Evolutionary conservation across 1,140 invertebrate species (phyloP).

Genomic region (Zaprionus tsacasi): DNA sequence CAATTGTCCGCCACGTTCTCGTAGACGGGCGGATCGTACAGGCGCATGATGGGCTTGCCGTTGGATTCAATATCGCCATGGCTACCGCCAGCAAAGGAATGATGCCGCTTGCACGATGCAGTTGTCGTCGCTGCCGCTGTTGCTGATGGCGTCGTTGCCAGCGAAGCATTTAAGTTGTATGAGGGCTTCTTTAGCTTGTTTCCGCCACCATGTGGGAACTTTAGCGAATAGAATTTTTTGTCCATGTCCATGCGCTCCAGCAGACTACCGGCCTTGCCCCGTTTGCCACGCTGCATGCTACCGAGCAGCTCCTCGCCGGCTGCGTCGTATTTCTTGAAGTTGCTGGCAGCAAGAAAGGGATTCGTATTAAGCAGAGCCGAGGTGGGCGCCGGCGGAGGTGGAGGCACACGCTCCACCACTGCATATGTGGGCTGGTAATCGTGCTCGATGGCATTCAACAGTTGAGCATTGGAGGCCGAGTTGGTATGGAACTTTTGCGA

Average conservation of each 20-base stretch:
- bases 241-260: slow-evolving; percentile 61
- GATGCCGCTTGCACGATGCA: slow-evolving; percentile 71
- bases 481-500: slow-evolving; percentile 56
- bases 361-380: slow-evolving; percentile 61
- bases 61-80: slow-evolving; percentile 74
- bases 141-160: slow-evolving; percentile 26
- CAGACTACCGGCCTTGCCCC: slow-evolving; percentile 30
- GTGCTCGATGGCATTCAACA: slow-evolving; percentile 62
- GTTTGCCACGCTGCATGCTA: slow-evolving; percentile 46
- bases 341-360: slow-evolving; percentile 67
- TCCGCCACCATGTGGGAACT: slow-evolving; percentile 50
- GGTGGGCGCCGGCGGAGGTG: slow-evolving; percentile 34
- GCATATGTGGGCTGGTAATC: slow-evolving; percentile 70
- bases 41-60: slow-evolving; percentile 57
- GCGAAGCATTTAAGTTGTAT: slow-evolving; percentile 46
- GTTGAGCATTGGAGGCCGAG: slow-evolving; percentile 57
- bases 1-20: slow-evolving; percentile 85
- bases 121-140: not conserved
- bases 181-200: slow-evolving; percentile 48
- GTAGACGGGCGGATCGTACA: slow-evolving; percentile 77
- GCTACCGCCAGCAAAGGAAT: slow-evolving; percentile 74
- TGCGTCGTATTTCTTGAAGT: slow-evolving; percentile 70
- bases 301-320: slow-evolving; percentile 42
- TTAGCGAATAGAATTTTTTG: slow-evolving; percentile 81
- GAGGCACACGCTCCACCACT: slow-evolving; percentile 58